Evolutionary conservation across 2,113 vertebrate species (phyloP), one percentile per base, ranked within the genome.

Genomic region (Panthera leo): DNA sequence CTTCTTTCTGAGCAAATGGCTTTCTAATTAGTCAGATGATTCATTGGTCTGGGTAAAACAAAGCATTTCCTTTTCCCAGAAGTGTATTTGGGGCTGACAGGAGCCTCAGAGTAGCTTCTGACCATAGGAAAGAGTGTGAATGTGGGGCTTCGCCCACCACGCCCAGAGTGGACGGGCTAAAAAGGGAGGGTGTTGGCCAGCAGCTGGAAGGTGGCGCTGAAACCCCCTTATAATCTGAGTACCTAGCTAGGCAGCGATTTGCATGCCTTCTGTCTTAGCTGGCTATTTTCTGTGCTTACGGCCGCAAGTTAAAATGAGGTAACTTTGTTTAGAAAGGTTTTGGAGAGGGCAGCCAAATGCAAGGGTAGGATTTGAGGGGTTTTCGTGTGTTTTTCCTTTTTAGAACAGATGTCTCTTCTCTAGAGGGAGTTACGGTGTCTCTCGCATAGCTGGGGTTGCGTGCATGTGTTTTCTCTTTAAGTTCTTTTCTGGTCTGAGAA

Each of bases 371-470:
- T 94, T 87, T 76, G 89, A 95, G 86, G 71, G 78, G 51, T 86
- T 87, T 96, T 82, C 76, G 2, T 21, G 23, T 67, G 84, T 25
- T 42, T 94, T 92, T 96, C 63, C 71, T 82, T 92, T 92, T 95
- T 70, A 87, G 92, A 96, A 96, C 95, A 96, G 97, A 95, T 97
- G 92, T 95, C 83, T 94, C 36, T 85, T 91, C 87, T 97, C 97
- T 89, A 70, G 39, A 84, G 70, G 82, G 96, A 96, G 29, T 92
- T 51, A 34, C 1, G 55, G 68, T 79, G 73, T 95, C 96, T 96
- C 76, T 96, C 55, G 45, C 67, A 34, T 70, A 61, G 84, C 90
- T 94, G n/a, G 91, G 92, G 19, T 58, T 73, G 78, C 45, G 23
- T 89, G 94, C 85, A 71, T 91, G 29, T 42, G 16, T 85, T 92